Evolutionary conservation across 2,888 invertebrate species (phyloP).

Genomic region (Osmoderma eremita): DNA sequence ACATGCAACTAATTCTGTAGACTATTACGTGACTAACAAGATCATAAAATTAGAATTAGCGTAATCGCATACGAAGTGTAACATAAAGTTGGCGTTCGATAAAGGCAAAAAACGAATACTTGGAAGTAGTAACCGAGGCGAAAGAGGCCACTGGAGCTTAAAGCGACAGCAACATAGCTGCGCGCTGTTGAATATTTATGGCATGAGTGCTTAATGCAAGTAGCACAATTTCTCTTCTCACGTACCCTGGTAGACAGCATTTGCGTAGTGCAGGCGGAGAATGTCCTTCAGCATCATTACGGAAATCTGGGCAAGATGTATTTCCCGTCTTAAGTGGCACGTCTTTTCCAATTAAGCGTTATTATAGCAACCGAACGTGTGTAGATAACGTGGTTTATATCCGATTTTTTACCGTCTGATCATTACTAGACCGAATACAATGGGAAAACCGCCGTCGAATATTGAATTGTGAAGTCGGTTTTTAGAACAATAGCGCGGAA

Average conservation of each 20-base stretch:
- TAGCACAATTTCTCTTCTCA: slow-evolving; percentile 35
- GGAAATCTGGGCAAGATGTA: background rate
- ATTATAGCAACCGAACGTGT: slow-evolving; percentile 12
- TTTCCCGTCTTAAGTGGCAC: slow-evolving; percentile 18
- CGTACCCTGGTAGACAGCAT: background rate
- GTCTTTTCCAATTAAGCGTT: slow-evolving; percentile 14
- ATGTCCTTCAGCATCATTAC: no score
- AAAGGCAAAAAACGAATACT: slow-evolving; percentile 1
- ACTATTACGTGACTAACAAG: no score
- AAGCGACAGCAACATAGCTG: background rate
- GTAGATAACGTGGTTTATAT: slow-evolving; percentile 1
- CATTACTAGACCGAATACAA: slow-evolving; percentile 22
- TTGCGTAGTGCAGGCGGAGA: background rate
- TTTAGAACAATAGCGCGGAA: slow-evolving; percentile 18
- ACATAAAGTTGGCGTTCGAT: no score
- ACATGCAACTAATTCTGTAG: no score
- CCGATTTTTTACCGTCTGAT: background rate
- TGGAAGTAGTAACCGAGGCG: background rate
- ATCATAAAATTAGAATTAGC: no score
- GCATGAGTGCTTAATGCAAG: slow-evolving; percentile 17
- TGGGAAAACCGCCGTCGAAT: slow-evolving; percentile 32
- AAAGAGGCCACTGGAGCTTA: slow-evolving; percentile 1
- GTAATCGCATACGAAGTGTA: no score
- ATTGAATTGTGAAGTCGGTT: slow-evolving; percentile 6
- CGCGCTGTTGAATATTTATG: slow-evolving; percentile 18